phyloP scores from a whole-genome alignment of 2,113 vertebrate genomes.

The Macrotus californicus region DNA sequence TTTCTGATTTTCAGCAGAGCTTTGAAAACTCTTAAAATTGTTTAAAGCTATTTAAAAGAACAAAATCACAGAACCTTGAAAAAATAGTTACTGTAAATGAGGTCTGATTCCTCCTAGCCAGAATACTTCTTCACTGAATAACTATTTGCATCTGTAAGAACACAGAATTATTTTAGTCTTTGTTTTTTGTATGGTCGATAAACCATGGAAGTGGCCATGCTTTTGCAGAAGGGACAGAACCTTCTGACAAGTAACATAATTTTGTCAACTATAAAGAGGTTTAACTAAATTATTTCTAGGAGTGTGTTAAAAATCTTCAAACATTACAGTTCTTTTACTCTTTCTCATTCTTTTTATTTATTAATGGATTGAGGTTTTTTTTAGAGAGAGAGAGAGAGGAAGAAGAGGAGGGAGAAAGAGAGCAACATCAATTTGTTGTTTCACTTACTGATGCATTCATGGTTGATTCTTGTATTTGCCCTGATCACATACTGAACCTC shows the following conservation, averaged over 20 bases:
- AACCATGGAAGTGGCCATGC: background rate
- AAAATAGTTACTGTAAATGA: background rate
- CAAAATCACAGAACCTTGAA: background rate
- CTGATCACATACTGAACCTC: no score
- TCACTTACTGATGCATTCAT: no score
- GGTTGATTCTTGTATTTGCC: no score
- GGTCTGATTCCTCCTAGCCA: background rate
- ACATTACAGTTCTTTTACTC: background rate
- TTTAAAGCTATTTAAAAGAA: background rate
- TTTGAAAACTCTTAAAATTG: background rate
- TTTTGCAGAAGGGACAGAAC: background rate
- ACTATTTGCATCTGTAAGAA: background rate
- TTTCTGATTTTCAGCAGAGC: background rate
- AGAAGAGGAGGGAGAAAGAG: no score
- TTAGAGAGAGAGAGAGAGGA: no score
- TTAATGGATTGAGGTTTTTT: no score
- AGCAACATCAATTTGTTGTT: no score
- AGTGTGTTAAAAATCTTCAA: background rate
- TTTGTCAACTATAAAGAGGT: conserved; percentile 1
- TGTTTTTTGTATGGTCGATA: background rate
- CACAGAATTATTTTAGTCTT: background rate
- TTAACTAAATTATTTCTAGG: background rate
- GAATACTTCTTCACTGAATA: background rate
- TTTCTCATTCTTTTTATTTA: background rate
- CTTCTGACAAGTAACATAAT: background rate